A percentile compares a stretch with the other conserved stretches of the same genome.
Evolutionary conservation across 2,888 invertebrate genomes (phyloP).

Genomic region (Sarcophaga rosellei): DNA sequence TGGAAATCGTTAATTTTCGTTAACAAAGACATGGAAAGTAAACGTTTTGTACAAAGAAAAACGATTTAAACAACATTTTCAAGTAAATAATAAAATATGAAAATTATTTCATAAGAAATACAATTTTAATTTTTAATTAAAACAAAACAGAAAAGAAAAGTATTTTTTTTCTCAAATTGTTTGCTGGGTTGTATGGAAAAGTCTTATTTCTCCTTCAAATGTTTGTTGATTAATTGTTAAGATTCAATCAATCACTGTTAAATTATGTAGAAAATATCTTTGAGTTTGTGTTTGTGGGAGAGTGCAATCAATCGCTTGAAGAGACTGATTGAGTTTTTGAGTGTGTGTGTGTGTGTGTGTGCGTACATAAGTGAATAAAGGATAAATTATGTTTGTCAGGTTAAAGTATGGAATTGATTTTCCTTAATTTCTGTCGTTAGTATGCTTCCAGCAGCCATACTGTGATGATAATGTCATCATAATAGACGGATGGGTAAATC

Average conservation of each 20-base stretch:
- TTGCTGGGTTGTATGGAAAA: neutral
- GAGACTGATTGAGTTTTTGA: too few relatives aligned
- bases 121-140: too few relatives aligned
- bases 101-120: too few relatives aligned
- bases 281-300: neutral
- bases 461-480: too few relatives aligned
- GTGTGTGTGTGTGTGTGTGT: too few relatives aligned
- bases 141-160: neutral
- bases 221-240: slow-evolving; percentile 28
- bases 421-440: too few relatives aligned
- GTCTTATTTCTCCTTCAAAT: neutral
- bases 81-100: too few relatives aligned
- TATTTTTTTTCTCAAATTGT: neutral
- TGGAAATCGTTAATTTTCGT: slow-evolving; percentile 61
- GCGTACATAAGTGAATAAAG: too few relatives aligned
- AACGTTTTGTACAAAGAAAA: neutral
- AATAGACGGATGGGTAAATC: too few relatives aligned
- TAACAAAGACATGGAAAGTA: slow-evolving; percentile 18
- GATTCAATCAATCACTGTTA: slow-evolving; percentile 32
- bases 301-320: neutral
- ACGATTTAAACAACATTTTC: neutral
- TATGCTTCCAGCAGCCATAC: too few relatives aligned
- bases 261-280: slow-evolving; percentile 24
- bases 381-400: too few relatives aligned
- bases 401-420: too few relatives aligned